These are phyloP conservation scores for Meloe dianella DNA, from an alignment of 2,888 invertebrate species.

Conservation along the genomic window DNA sequence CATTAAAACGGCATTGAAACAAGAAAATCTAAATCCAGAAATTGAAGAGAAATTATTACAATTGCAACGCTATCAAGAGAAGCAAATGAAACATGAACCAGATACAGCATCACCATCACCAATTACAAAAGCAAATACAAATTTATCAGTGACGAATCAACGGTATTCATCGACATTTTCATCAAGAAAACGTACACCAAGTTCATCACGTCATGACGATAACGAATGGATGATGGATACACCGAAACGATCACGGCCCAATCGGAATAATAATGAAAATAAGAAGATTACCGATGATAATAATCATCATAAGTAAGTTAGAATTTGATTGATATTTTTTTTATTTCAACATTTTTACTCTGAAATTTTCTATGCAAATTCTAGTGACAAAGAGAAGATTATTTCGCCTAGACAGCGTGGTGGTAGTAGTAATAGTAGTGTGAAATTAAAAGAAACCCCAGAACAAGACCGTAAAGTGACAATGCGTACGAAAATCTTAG, in stretches of 20 bases:
- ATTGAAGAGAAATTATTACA: slow-evolving; percentile 90
- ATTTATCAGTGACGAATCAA: slow-evolving; percentile 46
- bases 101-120: slow-evolving; percentile 52
- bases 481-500: slow-evolving; percentile 70
- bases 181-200: slow-evolving; percentile 11
- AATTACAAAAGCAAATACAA: slow-evolving; percentile 40
- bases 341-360: too few relatives aligned
- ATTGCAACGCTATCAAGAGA: slow-evolving; percentile 84
- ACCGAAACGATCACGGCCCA: slow-evolving; percentile 55
- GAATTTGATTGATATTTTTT: slow-evolving; percentile 37
- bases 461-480: slow-evolving; percentile 65
- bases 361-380: slow-evolving; percentile 15
- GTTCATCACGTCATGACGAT: slow-evolving; percentile 50
- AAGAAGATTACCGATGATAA: slow-evolving; percentile 49
- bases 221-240: slow-evolving; percentile 61
- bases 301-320: slow-evolving; percentile 3
- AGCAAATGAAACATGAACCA: slow-evolving; percentile 72
- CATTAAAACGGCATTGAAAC: slow-evolving; percentile 89
- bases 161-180: slow-evolving; percentile 34
- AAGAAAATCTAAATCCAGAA: slow-evolving; percentile 89
- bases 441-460: slow-evolving; percentile 53
- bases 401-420: slow-evolving; percentile 53
- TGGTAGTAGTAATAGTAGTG: slow-evolving; percentile 43
- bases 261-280: slow-evolving; percentile 41
- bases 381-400: slow-evolving; percentile 45